Evolutionary conservation across 1,140 invertebrate species (phyloP).

Genomic region (Oscheius sp.): DNA sequence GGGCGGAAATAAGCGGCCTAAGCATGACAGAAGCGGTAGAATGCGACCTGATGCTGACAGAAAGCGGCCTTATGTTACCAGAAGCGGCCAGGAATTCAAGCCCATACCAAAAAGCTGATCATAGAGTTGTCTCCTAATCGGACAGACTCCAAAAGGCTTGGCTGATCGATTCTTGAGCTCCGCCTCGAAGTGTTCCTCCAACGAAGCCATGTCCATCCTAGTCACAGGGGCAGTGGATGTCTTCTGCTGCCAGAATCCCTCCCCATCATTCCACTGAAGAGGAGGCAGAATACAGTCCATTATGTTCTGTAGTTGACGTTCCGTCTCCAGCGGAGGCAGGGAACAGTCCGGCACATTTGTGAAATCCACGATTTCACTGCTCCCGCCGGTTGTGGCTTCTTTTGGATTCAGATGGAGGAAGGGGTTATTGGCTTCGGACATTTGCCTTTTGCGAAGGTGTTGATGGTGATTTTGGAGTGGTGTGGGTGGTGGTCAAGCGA

Average conservation of each 20-base stretch:
- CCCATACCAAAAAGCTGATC: conserved; percentile 88
- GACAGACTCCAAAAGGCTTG: conserved; percentile 92
- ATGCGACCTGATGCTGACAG: too few species aligned
- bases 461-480: too few species aligned
- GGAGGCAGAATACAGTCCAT: conserved; percentile 92
- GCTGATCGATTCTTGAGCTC: conserved; percentile 85
- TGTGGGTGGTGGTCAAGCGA: too few species aligned
- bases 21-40: too few species aligned
- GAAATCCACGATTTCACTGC: conserved; percentile 51
- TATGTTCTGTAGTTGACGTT: conserved; percentile 73
- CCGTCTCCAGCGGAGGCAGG: conserved; percentile 44
- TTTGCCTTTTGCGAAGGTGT: too few species aligned
- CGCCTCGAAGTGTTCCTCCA: conserved; percentile 90
- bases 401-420: background rate
- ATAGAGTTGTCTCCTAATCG: conserved; percentile 85
- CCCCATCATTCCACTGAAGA: conserved; percentile 69
- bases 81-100: conserved; percentile 11
- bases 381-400: background rate
- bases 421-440: background rate
- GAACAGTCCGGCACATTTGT: conserved; percentile 46
- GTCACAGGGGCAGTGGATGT: conserved; percentile 93
- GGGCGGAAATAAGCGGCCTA: too few species aligned
- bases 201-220: conserved; percentile 75
- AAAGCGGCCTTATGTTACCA: too few species aligned
- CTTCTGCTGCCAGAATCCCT: conserved; percentile 66